These are phyloP conservation scores for Platycheirus rosarum DNA, from an alignment of 2,888 invertebrate genomes.

Conservation along the genomic window DNA sequence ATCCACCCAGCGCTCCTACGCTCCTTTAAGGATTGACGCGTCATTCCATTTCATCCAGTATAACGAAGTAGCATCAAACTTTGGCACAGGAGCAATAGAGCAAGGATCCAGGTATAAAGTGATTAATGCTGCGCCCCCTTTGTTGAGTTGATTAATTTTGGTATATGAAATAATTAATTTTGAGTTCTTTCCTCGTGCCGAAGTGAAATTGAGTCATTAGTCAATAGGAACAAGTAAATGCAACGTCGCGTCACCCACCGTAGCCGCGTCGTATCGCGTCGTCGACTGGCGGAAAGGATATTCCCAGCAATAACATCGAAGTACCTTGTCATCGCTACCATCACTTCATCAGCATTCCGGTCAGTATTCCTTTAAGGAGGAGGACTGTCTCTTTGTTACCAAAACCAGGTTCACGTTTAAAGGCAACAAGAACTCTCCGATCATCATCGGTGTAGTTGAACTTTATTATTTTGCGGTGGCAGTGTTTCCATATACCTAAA, in stretches of 20 bases:
- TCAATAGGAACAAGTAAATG: slow-evolving; percentile 68
- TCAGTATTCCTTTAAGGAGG: slow-evolving; percentile 43
- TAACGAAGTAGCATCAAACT: slow-evolving; percentile 1
- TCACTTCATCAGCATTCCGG: slow-evolving; percentile 64
- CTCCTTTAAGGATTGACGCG: slow-evolving; percentile 24
- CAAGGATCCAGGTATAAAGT: slow-evolving; percentile 57
- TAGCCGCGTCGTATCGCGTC: slow-evolving; percentile 11
- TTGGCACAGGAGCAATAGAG: slow-evolving; percentile 20
- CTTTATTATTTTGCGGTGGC: slow-evolving; percentile 53
- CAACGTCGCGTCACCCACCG: slow-evolving; percentile 40
- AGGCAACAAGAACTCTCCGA: slow-evolving; percentile 19
- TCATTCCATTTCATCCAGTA: slow-evolving; percentile 20
- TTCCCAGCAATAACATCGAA: neutral
- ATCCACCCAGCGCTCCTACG: neutral
- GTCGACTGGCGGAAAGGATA: neutral
- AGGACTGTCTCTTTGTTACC: slow-evolving; percentile 1
- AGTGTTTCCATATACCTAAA: slow-evolving; percentile 35
- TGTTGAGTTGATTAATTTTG: slow-evolving; percentile 74
- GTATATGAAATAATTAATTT: slow-evolving; percentile 74
- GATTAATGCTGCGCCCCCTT: slow-evolving; percentile 65
- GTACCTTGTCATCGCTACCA: slow-evolving; percentile 12
- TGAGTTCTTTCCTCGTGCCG: slow-evolving; percentile 65
- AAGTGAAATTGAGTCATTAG: slow-evolving; percentile 74
- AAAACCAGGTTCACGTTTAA: slow-evolving; percentile 16
- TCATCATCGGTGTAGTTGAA: slow-evolving; percentile 44